Base-by-base conservation (phyloP, 2,113 vertebrate species). In the Malaclemys terrapin region DNA sequence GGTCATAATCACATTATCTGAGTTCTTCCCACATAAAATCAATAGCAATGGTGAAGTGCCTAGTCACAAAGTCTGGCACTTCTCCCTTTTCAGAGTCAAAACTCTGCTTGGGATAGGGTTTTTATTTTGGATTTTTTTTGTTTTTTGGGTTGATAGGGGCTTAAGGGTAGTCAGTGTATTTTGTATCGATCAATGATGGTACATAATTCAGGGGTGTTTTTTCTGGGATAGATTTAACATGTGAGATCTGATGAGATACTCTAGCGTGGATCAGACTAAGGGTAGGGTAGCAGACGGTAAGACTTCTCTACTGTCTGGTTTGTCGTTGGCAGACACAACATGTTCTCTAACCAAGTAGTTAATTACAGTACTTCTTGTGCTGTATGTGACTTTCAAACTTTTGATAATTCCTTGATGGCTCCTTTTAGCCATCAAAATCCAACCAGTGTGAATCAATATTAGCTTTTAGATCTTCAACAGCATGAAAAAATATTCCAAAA, bases 401-500 rank as follows among this genome's bases (percentile, higher is more conserved):
- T 20, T 87, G 56, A 20, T 89, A 69, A 80, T 69, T 95, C 19
- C 80, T 95, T 76, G 49, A 87, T 90, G 87, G 8, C 13, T 82
- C 6, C 20, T 92, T 78, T 57, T 93, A 96, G 35, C 83, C 49
- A 75, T 93, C 87, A 93, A 97, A 96, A 96, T 95, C 53, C 62
- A 95, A 85, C 0, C 2, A 91, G 42, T 3, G 25, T 84, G 95
- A 96, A 97, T 95, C 93, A 91, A 94, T 96, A 92, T 94, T 93
- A 93, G 35, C 35, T 93, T 95, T 96, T 97, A 85, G 88, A 69
- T 93, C 31, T 82, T 59, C 56, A 91, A 6, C 42, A 93, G 59
- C 29, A 62, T 88, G 85, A 97, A 95, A 93, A 91, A 31, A 52
- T 91, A 81, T 59, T 93, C 53, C 29, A 69, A 85, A 80, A 87